Evolutionary conservation across 2,888 invertebrate species (phyloP).

Genomic region (Rotaria magnacalcarata): DNA sequence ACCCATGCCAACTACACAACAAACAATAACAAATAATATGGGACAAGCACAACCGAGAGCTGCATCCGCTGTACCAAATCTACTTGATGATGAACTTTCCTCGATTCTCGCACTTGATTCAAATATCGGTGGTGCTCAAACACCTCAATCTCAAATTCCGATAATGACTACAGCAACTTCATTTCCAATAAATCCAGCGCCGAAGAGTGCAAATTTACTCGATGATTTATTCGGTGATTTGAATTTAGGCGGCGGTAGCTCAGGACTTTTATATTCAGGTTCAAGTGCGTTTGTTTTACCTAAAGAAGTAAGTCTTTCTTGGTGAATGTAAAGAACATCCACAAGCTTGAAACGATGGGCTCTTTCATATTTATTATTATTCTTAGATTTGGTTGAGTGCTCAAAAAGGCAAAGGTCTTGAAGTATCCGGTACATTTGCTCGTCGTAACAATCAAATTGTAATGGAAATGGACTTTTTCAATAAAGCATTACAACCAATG

Average conservation of each 20-base stretch:
- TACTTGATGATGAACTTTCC: slow-evolving; percentile 32
- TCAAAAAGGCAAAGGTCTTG: slow-evolving; percentile 82
- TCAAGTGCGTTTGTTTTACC: neutral
- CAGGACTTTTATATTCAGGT: neutral
- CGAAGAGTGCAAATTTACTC: neutral
- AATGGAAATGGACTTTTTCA: slow-evolving; percentile 92
- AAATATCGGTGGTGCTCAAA: slow-evolving; percentile 13
- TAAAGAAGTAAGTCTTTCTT: neutral
- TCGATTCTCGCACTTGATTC: neutral
- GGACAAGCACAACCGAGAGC: neutral
- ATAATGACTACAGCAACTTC: neutral
- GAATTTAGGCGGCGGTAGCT: neutral
- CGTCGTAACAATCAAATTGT: slow-evolving; percentile 75
- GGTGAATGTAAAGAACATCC: too few relatives aligned
- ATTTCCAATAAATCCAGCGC: neutral
- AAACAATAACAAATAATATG: too few relatives aligned
- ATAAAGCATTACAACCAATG: slow-evolving; percentile 97
- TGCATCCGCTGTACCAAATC: slow-evolving; percentile 20
- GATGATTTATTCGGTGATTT: slow-evolving; percentile 33
- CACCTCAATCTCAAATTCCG: neutral
- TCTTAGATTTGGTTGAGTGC: slow-evolving; percentile 83
- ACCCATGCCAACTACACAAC: neutral
- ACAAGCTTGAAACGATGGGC: too few relatives aligned
- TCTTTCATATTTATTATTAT: neutral
- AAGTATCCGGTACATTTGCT: slow-evolving; percentile 88